These are phyloP conservation scores for Potorous gilbertii DNA, from an alignment of 2,797 vertebrate genomes.

Conservation along the genomic window DNA sequence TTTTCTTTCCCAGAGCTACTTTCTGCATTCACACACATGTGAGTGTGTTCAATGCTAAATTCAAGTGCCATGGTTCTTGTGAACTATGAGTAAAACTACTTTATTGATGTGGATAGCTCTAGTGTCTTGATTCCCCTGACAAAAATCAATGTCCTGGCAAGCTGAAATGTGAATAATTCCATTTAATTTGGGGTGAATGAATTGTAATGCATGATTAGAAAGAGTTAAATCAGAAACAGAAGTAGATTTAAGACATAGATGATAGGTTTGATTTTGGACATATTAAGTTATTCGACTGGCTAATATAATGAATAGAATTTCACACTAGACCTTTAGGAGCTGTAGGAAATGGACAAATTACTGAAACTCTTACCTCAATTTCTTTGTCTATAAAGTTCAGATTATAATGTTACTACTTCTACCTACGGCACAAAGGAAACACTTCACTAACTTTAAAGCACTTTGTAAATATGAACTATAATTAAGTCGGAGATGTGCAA, in stretches of 20 bases:
- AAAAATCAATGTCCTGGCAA: not conserved
- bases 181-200: not conserved
- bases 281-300: not conserved
- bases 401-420: too few species aligned
- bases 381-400: too few species aligned
- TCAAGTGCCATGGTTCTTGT: too few species aligned
- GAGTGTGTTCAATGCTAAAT: too few species aligned
- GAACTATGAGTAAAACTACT: too few species aligned
- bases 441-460: not conserved
- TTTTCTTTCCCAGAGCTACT: too few species aligned
- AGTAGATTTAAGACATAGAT: not conserved
- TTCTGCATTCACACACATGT: too few species aligned
- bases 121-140: not conserved
- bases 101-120: not conserved
- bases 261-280: not conserved
- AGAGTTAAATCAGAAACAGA: not conserved
- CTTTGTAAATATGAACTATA: not conserved
- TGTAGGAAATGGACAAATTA: too few species aligned
- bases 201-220: not conserved
- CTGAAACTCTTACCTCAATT: too few species aligned
- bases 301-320: not conserved
- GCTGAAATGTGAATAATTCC: not conserved
- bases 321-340: too few species aligned
- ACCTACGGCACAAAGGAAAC: not conserved
- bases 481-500: not conserved